phyloP scores from a whole-genome alignment of 1,140 invertebrate species.

The Heliothis virescens region DNA sequence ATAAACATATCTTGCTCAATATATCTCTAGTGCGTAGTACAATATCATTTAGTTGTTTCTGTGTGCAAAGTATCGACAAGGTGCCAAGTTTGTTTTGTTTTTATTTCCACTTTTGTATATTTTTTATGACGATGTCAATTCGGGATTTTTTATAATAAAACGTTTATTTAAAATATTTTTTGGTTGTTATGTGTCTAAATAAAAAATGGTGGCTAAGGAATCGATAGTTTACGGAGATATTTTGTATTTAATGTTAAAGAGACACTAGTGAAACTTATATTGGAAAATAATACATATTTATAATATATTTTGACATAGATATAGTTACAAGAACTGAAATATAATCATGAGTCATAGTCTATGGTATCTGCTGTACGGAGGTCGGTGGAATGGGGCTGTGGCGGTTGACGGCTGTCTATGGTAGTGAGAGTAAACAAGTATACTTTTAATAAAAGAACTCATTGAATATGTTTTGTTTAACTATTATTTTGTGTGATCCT shows the following conservation, averaged over 20 bases:
- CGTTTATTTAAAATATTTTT: not conserved
- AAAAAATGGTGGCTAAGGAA: constrained; percentile 14
- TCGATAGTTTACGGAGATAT: constrained; percentile 5
- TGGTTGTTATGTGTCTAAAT: not conserved
- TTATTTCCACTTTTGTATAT: constrained; percentile 2
- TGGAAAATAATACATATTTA: constrained; percentile 18
- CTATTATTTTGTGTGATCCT: not conserved
- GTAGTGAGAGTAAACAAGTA: constrained; percentile 33
- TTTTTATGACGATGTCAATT: constrained; percentile 1
- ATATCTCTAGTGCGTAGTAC: constrained; percentile 16
- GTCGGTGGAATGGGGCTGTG: no score
- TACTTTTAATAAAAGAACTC: constrained; percentile 39
- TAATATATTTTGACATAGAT: constrained; percentile 27
- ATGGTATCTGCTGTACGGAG: constrained; percentile 15
- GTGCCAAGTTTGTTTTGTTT: constrained; percentile 52
- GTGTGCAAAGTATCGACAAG: constrained; percentile 22
- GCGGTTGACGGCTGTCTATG: constrained; percentile 23
- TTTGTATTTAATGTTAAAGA: constrained; percentile 22
- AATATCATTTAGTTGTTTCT: constrained; percentile 29
- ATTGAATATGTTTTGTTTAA: constrained; percentile 4
- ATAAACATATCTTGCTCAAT: not conserved
- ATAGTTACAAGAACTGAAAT: constrained; percentile 38
- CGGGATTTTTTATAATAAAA: not conserved
- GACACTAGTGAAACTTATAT: constrained; percentile 28
- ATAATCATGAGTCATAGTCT: constrained; percentile 34